A percentile compares a stretch with the other conserved stretches of the same genome.
Evolutionary conservation across 2,888 invertebrate species (phyloP).

Genomic region (Didymodactylos carnosus): DNA sequence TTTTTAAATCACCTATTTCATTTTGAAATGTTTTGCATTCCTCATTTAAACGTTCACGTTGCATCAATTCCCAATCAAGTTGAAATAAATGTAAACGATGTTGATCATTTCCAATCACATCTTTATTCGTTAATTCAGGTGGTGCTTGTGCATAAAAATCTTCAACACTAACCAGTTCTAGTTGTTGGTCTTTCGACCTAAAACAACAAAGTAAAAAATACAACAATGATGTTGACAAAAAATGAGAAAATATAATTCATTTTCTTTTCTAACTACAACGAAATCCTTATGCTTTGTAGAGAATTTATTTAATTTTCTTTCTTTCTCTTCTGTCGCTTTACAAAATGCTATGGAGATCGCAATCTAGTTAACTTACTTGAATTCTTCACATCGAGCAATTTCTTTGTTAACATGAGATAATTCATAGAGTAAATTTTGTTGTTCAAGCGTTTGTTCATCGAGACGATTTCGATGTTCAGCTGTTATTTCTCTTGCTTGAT

Average conservation of each 20-base stretch:
- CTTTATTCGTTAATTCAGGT: conserved; percentile 46
- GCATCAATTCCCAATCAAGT: conserved; percentile 70
- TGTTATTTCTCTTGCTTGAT: background rate
- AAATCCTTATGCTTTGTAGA: too few relatives aligned
- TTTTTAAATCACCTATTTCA: background rate
- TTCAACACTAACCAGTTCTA: conserved; percentile 60
- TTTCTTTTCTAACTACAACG: too few relatives aligned
- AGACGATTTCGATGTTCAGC: background rate
- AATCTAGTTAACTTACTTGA: conserved; percentile 61
- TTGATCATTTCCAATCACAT: conserved; percentile 47
- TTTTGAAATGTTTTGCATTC: background rate
- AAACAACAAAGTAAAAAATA: conserved; percentile 15
- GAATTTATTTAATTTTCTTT: background rate
- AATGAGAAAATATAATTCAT: background rate
- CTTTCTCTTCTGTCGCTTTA: background rate
- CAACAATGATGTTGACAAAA: background rate
- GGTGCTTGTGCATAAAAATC: conserved; percentile 66
- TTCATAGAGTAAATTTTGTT: conserved; percentile 82
- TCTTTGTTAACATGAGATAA: conserved; percentile 76
- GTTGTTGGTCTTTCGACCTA: conserved; percentile 74
- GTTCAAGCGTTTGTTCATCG: conserved; percentile 36
- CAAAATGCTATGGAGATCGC: background rate
- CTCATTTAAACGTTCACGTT: conserved; percentile 38
- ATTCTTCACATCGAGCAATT: conserved; percentile 77
- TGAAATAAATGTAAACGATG: conserved; percentile 65